Evolutionary conservation across 92 coral and sea anemone genomes (phyloP).

Genomic region (Bergia puertoricense): DNA sequence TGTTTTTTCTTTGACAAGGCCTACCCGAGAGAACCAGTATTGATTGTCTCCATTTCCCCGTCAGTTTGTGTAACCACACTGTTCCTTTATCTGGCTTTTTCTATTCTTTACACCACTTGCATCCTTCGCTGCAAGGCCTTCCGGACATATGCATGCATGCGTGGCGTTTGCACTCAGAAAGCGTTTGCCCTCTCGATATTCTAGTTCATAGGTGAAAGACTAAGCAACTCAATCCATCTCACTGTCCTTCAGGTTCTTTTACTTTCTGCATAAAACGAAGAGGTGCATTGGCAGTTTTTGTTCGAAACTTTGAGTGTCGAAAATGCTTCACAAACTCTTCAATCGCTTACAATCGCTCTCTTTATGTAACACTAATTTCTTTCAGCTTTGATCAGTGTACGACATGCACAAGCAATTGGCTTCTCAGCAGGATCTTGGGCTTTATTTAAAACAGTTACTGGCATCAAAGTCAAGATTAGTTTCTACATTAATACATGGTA

Average conservation of each 20-base stretch:
- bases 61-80: slow-evolving; percentile 36
- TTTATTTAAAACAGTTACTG: background rate
- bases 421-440: background rate
- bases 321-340: too few species aligned
- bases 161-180: slow-evolving; percentile 55
- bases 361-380: background rate
- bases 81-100: background rate
- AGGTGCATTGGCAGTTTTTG: background rate
- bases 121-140: slow-evolving; percentile 54
- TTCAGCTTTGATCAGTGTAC: background rate
- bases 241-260: background rate
- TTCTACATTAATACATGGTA: background rate
- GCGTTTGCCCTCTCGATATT: slow-evolving; percentile 48
- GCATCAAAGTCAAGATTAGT: background rate
- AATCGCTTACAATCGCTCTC: background rate
- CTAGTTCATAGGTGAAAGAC: slow-evolving; percentile 45
- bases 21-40: background rate
- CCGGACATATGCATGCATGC: slow-evolving; percentile 34
- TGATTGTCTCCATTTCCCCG: background rate
- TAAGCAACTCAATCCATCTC: slow-evolving; percentile 8
- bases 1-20: background rate
- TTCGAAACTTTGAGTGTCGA: too few species aligned
- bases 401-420: background rate
- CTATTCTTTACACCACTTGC: slow-evolving; percentile 43
- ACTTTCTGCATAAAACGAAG: background rate